Percentiles rank a stretch among this genome's conserved stretches.
phyloP scores from a whole-genome alignment of 1,140 invertebrate genomes.

The Oncopeltus fasciatus region DNA sequence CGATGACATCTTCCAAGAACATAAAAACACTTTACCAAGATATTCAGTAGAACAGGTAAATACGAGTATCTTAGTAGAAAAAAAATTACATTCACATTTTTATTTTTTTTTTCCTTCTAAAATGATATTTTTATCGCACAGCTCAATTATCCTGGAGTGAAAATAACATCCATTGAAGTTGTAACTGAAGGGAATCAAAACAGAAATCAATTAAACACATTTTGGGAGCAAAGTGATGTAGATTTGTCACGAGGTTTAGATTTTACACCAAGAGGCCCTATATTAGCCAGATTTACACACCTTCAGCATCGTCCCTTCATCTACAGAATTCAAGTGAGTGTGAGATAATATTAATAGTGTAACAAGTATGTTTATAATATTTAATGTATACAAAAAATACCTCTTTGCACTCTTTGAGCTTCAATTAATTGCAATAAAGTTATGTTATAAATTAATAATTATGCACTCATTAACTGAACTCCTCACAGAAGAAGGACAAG shows the following conservation, averaged over 20 bases:
- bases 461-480: too few species aligned
- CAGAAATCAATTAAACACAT: constrained; percentile 29
- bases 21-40: constrained; percentile 50
- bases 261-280: constrained; percentile 29
- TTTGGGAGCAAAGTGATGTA: constrained; percentile 34
- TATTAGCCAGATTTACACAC: constrained; percentile 32
- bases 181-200: constrained; percentile 25
- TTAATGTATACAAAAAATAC: too few species aligned
- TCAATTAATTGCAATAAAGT: too few species aligned
- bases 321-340: constrained; percentile 9
- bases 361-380: too few species aligned
- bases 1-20: constrained; percentile 61
- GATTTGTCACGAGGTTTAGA: constrained; percentile 33
- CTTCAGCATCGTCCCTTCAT: constrained; percentile 28
- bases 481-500: too few species aligned
- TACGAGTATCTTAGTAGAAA: too few species aligned
- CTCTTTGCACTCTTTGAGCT: too few species aligned
- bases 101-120: too few species aligned
- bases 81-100: too few species aligned
- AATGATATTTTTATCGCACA: constrained; percentile 28
- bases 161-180: constrained; percentile 38
- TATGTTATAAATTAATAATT: too few species aligned
- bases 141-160: constrained; percentile 44
- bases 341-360: too few species aligned
- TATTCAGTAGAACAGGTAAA: constrained; percentile 42